Conservation (phyloP, 2,113 vertebrate species). For the Tympanuchus pallidicinctus region DNA sequence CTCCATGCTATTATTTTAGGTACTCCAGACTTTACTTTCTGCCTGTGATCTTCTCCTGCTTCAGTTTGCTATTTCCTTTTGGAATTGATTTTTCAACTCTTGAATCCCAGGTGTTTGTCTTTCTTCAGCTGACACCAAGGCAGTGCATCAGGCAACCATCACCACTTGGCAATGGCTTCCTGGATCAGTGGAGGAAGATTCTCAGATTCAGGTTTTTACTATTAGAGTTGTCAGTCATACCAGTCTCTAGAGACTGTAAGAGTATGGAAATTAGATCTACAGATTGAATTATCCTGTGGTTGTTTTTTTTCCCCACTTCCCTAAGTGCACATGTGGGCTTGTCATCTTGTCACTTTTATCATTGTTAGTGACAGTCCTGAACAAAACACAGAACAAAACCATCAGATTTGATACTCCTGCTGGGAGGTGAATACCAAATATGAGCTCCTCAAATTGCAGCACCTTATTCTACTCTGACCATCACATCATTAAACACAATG, state of each 20-base stretch:
- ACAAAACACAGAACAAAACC: not conserved
- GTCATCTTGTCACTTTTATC: constrained; percentile 31
- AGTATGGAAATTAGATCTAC: constrained; percentile 40
- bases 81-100: constrained; percentile 26
- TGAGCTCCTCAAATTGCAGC: not conserved
- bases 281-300: not conserved
- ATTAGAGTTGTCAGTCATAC: constrained; percentile 51
- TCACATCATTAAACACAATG: not conserved
- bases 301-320: not conserved
- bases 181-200: constrained; percentile 45
- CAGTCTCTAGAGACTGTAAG: not conserved
- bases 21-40: not conserved
- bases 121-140: constrained; percentile 50
- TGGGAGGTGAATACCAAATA: not conserved
- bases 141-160: constrained; percentile 49
- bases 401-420: not conserved
- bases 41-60: constrained; percentile 5
- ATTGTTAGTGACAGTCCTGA: not conserved
- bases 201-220: constrained; percentile 35
- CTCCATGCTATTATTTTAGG: not conserved
- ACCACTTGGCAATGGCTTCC: constrained; percentile 40
- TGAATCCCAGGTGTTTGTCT: constrained; percentile 59
- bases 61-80: constrained; percentile 6
- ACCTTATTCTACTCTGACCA: not conserved
- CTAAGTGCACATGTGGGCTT: constrained; percentile 27